Percentiles rank a stretch among this genome's conserved stretches.
These are phyloP conservation scores for Melanotaenia trifasciata DNA, from an alignment of 2,797 vertebrate species.

Conservation along the genomic window DNA sequence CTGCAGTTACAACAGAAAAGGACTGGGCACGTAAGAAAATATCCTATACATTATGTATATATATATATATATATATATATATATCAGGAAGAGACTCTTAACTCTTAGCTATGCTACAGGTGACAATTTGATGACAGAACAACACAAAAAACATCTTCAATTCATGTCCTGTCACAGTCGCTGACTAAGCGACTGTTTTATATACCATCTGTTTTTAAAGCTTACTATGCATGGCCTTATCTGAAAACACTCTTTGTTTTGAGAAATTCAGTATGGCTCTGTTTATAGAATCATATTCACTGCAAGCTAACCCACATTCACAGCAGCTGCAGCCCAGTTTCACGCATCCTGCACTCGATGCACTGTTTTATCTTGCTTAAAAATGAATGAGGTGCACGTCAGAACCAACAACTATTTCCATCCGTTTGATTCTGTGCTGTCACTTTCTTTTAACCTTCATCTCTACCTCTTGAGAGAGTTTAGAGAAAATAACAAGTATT, in stretches of 20 bases:
- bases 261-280: background rate
- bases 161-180: too few species aligned
- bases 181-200: background rate
- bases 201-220: slow-evolving; percentile 11
- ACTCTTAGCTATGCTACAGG: too few species aligned
- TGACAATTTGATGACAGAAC: too few species aligned
- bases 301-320: slow-evolving; percentile 23
- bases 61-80: too few species aligned
- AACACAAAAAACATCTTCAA: too few species aligned
- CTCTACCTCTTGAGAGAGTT: slow-evolving; percentile 8
- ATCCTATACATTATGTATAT: too few species aligned
- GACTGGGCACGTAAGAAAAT: background rate
- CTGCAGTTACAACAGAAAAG: slow-evolving; percentile 3
- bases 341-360: slow-evolving; percentile 15
- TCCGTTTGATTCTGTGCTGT: slow-evolving; percentile 39
- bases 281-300: slow-evolving; percentile 15
- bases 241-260: background rate
- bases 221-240: background rate
- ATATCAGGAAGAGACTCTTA: too few species aligned
- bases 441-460: slow-evolving; percentile 23
- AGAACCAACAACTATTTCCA: slow-evolving; percentile 41
- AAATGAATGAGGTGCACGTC: slow-evolving; percentile 54
- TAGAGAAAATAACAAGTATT: background rate
- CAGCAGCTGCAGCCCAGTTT: slow-evolving; percentile 35
- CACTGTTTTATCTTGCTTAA: slow-evolving; percentile 42